Base-by-base conservation (phyloP, 1,140 invertebrate genomes). In the Coelopa frigida region DNA sequence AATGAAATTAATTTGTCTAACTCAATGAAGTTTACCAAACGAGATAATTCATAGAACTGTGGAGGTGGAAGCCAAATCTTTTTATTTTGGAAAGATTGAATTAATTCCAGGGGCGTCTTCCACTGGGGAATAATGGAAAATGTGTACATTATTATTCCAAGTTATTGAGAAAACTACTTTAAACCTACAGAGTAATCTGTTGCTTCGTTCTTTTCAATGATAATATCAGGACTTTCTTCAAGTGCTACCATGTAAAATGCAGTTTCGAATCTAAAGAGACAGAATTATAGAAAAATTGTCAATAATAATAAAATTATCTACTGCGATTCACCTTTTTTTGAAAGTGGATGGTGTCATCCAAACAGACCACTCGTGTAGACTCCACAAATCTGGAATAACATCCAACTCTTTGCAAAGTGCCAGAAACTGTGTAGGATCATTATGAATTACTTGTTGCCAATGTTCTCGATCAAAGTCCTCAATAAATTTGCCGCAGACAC, bases 341-440 rank as follows among this genome's bases (percentile, higher is more conserved):
- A 62, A 46, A 26, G 63, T 54, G 4, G 75, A 65, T 3, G 90
- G 87, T 11, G 87, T 85, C 8, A 90, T 62, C 90, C 89, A 94
- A 63, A 87, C 82, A 39, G 78, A 84, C 89, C 90, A 94, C 61
- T 89, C 84, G 50, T 84, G 72, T 5, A 94, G 67, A 1, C 81
- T 75, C 80, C 83, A 88, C 38, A 94, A 70, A 70, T 94, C 85
- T 6, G 90, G 91, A 54, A 83, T 79, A 41, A 88, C 79, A 26
- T 83, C 66, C 8, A 83, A 72, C 46, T 79, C 63, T 41, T 77
- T 67, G 57, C 89, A 94, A 29, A 94, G 72, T 29, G 73, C 72
- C 14, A 87, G 61, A 67, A 93, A 87, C 50, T 86, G 70, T 14
- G 61, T 61, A 1, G 87, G 75, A 73, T 92, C 73, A 44, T 81